Evolutionary conservation across 2,797 vertebrate genomes (phyloP), one percentile per base, ranked within the genome.

Genomic region (Schizothorax lantsangensis): DNA sequence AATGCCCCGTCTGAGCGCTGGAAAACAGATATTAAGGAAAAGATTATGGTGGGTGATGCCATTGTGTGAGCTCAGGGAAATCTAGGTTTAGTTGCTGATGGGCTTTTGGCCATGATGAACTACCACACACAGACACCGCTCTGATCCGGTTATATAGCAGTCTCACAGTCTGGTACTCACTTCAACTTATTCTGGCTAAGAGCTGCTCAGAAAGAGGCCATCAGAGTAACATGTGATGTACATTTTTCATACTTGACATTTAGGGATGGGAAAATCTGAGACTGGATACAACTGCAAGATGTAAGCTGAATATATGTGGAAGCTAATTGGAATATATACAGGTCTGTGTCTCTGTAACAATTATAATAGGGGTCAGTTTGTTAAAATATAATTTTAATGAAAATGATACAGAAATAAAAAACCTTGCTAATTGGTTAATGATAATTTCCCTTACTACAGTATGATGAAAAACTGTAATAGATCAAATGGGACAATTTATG

Each of bases 61-160:
- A 52, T 81, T 88, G n/a, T 84, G 59, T 66, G 79, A 81, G 57
- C 69, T 87, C 47, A 84, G 69, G 57, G 45, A 79, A 84, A 74
- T 80, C 72, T 84, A 77, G 78, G n/a, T 75, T 82, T 62, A 77
- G n/a, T 83, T 75, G 68, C 40, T 59, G 49, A 33, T 30, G 66
- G 78, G 75, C 54, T 79, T 83, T 82, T 78, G 62, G 81, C 86
- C 43, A 54, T 57, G 36, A 80, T 72, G 54, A 78, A 72, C 43
- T 40, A 47, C 43, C 72, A 64, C 72, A 83, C 73, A 72, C 38
- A 77, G 71, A 71, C 75, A 85, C 4, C 0, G 3, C 59, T 17
- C 45, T 79, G 47, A 71, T 43, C 49, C 38, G 33, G 10, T 19
- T 84, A 15, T 68, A 54, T 78, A 19, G 52, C 9, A 68, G 21